Base-by-base conservation (phyloP, 2,113 vertebrate species). In the Etheostoma spectabile region DNA sequence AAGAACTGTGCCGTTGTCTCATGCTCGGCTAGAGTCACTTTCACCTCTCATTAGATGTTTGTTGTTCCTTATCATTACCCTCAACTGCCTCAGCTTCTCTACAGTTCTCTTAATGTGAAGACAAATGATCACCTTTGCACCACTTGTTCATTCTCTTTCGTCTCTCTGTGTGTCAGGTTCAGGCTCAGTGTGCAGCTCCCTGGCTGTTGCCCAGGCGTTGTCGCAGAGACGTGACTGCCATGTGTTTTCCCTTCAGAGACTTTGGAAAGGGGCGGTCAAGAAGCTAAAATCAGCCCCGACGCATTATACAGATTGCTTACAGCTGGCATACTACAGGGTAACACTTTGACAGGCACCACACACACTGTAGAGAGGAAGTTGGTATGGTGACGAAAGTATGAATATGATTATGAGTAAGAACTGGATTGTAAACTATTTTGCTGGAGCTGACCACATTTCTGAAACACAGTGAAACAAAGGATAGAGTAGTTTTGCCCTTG, bases 181-280 rank as follows among this genome's bases (percentile, higher is more conserved):
- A 95, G 88, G 70, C 64, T 22, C 94, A 95, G 70, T 85, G 0
- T 6, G 38, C n/a, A 85, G 21, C 2, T 97, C 98, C 16, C 93
- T 99, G 89, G 92, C 80, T 42, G 93, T 94, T 2, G 98, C 98
- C 0, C 80, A 33, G n/a, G 85, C 92, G 0, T 90, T 99, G 56
- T n/a, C n/a, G 98, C 98, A 3, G 89, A 95, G 97, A 99, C 4
- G 97, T 99, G 97, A 99, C 79, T 97, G 97, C 60, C 83, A 85
- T 1, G 96, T 97, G 0, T 98, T 99, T n/a, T 83, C 95, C 87
- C 0, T 99, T 99, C 80, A 90, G 92, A 6, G 1, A 86, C 24
- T 99, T 99, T 56, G 98, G 98, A 5, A 99, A 99, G 87, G 97
- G 96, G 0, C 68, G 82, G 96, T 99, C 87, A 99, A 99, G 94